Evolutionary conservation across 2,113 vertebrate species (phyloP), one percentile per base, ranked within the genome.

Genomic region (Micronisus gabar): DNA sequence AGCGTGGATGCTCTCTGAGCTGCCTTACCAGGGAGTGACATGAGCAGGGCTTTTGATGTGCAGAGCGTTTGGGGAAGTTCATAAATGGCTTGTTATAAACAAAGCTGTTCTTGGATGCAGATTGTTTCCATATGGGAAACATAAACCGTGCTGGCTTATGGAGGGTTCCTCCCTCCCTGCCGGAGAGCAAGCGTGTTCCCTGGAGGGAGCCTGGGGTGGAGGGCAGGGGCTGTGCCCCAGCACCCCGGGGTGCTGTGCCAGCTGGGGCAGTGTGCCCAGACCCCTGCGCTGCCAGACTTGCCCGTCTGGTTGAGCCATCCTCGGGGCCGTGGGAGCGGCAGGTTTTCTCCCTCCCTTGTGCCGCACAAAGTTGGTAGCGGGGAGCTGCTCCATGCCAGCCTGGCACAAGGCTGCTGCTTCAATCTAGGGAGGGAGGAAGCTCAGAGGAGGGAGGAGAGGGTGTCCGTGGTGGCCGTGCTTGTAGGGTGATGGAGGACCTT

Each of bases 121-220:
- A 96, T 89, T 83, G 90, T 86, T 97, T 96, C 97, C 97, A 97
- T 95, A 90, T 96, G 97, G 67, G 71, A 93, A 92, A 84, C 62
- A 88, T 45, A 94, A 81, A 73, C 72, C 41, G 15, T 3, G 30
- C 53, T 92, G 80, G 81, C 75, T 88, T 55, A 15, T 55, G 63
- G 58, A 94, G 52, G 32, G 41, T 45, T 94, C 78, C 90, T 95
- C 94, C 96, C 95, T 97, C 47, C 40, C 19, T 5, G 41, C 36
- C 6, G 13, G 47, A 93, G 65, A 70, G 43, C 29, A 41, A 55
- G 65, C 40, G 0, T 52, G 23, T 84, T 93, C 63, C 76, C 14
- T 59, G 85, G 29, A 63, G 10, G 13, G 26, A 52, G 43, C 8
- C 13, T 0, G 4, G 55, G 45, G 41, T 1, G 13, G 50, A 55